Evolutionary conservation across 2,797 vertebrate species (phyloP).

Genomic region (Vultur gryphus): DNA sequence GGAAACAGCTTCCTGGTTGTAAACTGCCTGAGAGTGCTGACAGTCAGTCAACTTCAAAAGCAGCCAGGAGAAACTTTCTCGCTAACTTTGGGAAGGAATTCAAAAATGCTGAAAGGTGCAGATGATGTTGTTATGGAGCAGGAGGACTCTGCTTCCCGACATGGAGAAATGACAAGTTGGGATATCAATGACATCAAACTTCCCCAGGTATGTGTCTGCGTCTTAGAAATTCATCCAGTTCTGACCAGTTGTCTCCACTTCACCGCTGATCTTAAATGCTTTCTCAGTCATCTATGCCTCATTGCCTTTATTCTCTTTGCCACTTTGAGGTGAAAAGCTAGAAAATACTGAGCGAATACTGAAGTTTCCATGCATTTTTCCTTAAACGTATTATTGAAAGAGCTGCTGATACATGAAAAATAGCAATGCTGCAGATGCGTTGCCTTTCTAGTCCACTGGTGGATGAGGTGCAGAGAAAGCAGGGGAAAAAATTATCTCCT

Average conservation of each 20-base stretch:
- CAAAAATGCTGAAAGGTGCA: constrained; percentile 8
- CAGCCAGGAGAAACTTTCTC: not conserved
- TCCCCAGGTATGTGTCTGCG: constrained; percentile 72
- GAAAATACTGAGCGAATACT: not conserved
- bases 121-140: constrained; percentile 35
- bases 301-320: not conserved
- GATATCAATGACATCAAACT: constrained; percentile 82
- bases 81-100: not conserved
- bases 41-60: constrained; percentile 27
- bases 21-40: constrained; percentile 37
- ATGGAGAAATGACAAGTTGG: constrained; percentile 67
- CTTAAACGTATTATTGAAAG: not conserved
- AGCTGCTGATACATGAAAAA: not conserved
- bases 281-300: not conserved
- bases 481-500: not conserved
- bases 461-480: not conserved
- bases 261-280: not conserved
- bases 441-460: not conserved
- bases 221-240: not conserved
- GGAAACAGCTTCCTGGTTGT: constrained; percentile 66
- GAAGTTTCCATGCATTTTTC: not conserved
- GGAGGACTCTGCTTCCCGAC: constrained; percentile 19
- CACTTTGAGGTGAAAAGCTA: not conserved
- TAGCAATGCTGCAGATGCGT: not conserved
- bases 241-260: not conserved